A percentile compares a stretch with the other conserved stretches of the same genome.
phyloP scores from a whole-genome alignment of 1,140 invertebrate species.

The Neuroterus valhalla region DNA sequence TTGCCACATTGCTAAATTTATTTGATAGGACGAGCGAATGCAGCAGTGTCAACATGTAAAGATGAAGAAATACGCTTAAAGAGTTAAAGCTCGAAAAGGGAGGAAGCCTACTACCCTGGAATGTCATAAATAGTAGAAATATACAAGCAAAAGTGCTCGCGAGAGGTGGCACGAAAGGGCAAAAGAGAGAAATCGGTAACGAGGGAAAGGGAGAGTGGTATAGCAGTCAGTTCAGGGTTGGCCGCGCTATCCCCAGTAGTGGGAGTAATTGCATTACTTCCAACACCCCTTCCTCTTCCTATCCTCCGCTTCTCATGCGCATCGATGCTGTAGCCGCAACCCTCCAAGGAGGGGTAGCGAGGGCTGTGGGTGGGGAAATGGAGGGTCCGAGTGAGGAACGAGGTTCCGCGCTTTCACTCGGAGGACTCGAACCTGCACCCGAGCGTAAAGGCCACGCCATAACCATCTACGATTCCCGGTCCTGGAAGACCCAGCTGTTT shows the following conservation, averaged over 20 bases:
- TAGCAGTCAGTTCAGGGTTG: background rate
- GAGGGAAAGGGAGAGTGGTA: conserved; percentile 12
- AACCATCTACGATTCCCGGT: background rate
- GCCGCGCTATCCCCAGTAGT: background rate
- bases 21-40: too few relatives aligned
- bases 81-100: too few relatives aligned
- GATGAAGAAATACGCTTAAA: too few relatives aligned
- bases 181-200: background rate
- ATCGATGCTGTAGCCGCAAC: conserved; percentile 14
- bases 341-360: conserved; percentile 12
- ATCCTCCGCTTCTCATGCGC: conserved; percentile 25
- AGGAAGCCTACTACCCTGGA: too few relatives aligned
- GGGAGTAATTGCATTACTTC: background rate
- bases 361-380: conserved; percentile 1
- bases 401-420: conserved; percentile 22
- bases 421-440: conserved; percentile 18
- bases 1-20: too few relatives aligned
- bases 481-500: conserved; percentile 1
- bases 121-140: too few relatives aligned
- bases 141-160: background rate
- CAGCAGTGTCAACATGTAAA: too few relatives aligned
- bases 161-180: background rate
- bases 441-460: conserved; percentile 1
- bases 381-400: background rate
- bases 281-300: too few relatives aligned